These are phyloP conservation scores for Neuroterus valhalla DNA, from an alignment of 1,140 invertebrate genomes.

Conservation along the genomic window DNA sequence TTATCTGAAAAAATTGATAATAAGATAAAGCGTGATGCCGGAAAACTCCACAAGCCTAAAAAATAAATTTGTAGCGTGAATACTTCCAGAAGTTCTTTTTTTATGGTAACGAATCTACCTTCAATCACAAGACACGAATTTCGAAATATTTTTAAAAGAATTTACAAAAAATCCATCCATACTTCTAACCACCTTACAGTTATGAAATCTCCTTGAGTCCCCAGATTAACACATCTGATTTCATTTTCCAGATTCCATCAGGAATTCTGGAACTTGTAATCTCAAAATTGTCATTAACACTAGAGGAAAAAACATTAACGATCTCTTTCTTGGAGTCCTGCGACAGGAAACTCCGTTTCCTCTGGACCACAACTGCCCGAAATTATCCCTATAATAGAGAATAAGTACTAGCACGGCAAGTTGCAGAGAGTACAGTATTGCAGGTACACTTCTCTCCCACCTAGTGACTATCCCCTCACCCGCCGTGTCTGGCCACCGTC, in stretches of 20 bases:
- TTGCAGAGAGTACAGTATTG: background rate
- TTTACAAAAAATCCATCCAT: no score
- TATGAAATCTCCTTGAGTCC: no score
- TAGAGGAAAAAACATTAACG: background rate
- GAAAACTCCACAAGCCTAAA: no score
- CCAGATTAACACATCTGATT: no score
- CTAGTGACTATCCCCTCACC: background rate
- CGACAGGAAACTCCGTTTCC: slow-evolving; percentile 4
- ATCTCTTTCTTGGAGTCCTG: slow-evolving; percentile 15
- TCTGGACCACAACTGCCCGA: background rate
- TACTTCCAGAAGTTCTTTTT: no score
- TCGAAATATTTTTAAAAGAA: no score
- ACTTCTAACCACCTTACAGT: no score
- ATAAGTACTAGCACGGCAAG: background rate
- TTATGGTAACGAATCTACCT: no score
- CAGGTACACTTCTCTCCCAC: background rate
- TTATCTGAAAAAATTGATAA: no score
- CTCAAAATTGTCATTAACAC: background rate
- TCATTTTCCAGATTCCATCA: background rate
- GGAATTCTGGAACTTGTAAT: background rate
- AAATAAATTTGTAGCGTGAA: no score
- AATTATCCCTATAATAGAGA: slow-evolving; percentile 4
- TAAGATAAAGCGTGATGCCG: no score
- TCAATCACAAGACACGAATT: no score
- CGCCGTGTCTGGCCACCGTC: slow-evolving; percentile 1